Conservation (phyloP, 2,797 vertebrate species). For the Synanceia verrucosa region DNA sequence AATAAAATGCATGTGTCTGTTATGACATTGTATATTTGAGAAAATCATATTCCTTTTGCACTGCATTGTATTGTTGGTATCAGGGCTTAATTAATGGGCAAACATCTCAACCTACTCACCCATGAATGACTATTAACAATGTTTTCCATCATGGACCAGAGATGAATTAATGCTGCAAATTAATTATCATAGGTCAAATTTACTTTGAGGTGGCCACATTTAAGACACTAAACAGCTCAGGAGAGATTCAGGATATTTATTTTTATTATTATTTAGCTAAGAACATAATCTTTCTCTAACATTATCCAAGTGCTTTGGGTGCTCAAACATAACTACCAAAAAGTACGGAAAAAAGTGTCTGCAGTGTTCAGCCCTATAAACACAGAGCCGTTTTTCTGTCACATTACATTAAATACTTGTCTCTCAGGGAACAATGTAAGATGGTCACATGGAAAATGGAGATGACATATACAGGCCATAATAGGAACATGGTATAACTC, state of each 20-base stretch:
- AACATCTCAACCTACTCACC: neutral
- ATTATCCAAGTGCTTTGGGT: neutral
- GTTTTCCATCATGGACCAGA: neutral
- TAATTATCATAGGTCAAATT: neutral
- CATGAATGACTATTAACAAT: neutral
- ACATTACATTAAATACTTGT: no score
- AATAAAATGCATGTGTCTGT: slow-evolving; percentile 1
- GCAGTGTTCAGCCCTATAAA: no score
- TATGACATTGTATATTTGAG: neutral
- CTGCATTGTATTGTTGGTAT: neutral
- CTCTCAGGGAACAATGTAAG: no score
- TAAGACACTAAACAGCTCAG: neutral
- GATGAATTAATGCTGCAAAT: neutral
- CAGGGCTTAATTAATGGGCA: neutral
- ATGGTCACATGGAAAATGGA: neutral
- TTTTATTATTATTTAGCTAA: neutral
- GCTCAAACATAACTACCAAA: neutral
- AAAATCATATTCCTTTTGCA: neutral
- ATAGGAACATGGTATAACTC: neutral
- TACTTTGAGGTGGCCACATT: neutral
- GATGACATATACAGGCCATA: no score
- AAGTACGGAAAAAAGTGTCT: neutral
- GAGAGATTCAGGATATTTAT: neutral
- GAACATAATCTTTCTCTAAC: neutral
- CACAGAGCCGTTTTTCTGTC: no score